Percentiles rank a stretch among this genome's conserved stretches.
Evolutionary conservation across 2,797 vertebrate genomes (phyloP).

Genomic region (Accipiter badius): DNA sequence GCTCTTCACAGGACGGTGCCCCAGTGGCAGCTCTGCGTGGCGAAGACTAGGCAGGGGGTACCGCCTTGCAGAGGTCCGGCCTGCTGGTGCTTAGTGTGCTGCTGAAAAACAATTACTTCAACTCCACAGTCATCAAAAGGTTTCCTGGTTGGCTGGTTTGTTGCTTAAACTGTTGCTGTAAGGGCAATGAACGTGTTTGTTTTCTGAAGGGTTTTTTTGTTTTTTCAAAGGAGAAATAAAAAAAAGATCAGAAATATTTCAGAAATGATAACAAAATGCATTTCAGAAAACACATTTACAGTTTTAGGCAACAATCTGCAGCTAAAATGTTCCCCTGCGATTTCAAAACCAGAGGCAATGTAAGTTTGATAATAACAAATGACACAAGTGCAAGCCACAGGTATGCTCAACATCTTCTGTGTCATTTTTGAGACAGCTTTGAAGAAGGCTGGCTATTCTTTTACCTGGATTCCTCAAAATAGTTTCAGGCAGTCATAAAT

Average conservation of each 20-base stretch:
- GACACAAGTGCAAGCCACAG: not conserved
- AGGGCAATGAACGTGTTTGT: not conserved
- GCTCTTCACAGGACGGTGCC: not conserved
- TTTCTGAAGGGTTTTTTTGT: not conserved
- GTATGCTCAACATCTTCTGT: not conserved
- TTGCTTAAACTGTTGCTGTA: not conserved
- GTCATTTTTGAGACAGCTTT: not conserved
- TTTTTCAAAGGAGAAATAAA: not conserved
- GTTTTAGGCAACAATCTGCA: slow-evolving; percentile 3
- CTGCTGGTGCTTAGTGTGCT: not conserved
- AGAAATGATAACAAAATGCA: not conserved
- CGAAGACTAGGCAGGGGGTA: not conserved
- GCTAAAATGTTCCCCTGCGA: slow-evolving; percentile 10
- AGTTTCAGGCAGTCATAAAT: not conserved
- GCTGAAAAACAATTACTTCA: not conserved
- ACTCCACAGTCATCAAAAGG: not conserved
- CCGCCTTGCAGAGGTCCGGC: not conserved
- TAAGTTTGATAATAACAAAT: not conserved
- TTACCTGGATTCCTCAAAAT: not conserved
- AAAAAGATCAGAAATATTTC: not conserved
- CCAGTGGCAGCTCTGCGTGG: fast-evolving
- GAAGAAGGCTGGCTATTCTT: not conserved
- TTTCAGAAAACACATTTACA: not conserved
- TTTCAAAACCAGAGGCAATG: not conserved
- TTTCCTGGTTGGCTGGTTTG: not conserved